A percentile compares a stretch with the other conserved stretches of the same genome.
These are phyloP conservation scores for Agonopterix alstromeriana DNA, from an alignment of 2,888 invertebrate genomes.

Conservation along the genomic window DNA sequence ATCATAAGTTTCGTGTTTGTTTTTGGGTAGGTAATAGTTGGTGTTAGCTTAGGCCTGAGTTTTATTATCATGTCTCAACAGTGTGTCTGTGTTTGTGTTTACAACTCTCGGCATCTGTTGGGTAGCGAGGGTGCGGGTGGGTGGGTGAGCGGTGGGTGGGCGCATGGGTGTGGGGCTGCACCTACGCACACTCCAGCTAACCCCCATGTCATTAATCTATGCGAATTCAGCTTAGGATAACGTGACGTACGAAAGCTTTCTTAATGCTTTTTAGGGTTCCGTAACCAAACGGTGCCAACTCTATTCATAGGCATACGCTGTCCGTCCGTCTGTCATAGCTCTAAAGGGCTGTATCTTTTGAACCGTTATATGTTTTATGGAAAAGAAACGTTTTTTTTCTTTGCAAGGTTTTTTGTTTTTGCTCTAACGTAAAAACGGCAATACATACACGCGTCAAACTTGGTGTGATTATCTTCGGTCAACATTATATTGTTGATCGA, in stretches of 20 bases:
- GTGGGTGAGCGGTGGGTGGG: constrained; percentile 12
- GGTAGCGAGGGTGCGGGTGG: constrained; percentile 17
- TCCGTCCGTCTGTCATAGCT: too few relatives aligned
- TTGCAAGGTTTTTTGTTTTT: too few relatives aligned
- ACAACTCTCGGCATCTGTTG: constrained; percentile 46
- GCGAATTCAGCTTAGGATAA: constrained; percentile 8
- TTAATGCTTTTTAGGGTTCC: too few relatives aligned
- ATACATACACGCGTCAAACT: too few relatives aligned
- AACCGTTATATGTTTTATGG: too few relatives aligned
- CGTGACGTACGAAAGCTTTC: not conserved
- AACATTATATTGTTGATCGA: too few relatives aligned
- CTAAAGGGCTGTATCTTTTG: too few relatives aligned
- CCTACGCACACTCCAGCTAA: constrained; percentile 24
- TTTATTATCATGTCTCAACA: constrained; percentile 24
- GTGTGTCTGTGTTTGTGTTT: constrained; percentile 42
- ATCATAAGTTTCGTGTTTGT: not conserved
- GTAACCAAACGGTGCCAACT: too few relatives aligned
- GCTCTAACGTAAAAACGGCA: too few relatives aligned
- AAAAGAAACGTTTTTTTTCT: too few relatives aligned
- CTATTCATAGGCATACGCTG: too few relatives aligned
- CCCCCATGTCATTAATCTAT: constrained; percentile 34
- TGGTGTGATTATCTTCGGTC: too few relatives aligned
- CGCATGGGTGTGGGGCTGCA: constrained; percentile 13
- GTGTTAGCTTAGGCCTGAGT: constrained; percentile 9
- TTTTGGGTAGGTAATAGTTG: not conserved